These are phyloP conservation scores for Agonopterix alstromeriana DNA, from an alignment of 2,888 invertebrate species.

Conservation along the genomic window DNA sequence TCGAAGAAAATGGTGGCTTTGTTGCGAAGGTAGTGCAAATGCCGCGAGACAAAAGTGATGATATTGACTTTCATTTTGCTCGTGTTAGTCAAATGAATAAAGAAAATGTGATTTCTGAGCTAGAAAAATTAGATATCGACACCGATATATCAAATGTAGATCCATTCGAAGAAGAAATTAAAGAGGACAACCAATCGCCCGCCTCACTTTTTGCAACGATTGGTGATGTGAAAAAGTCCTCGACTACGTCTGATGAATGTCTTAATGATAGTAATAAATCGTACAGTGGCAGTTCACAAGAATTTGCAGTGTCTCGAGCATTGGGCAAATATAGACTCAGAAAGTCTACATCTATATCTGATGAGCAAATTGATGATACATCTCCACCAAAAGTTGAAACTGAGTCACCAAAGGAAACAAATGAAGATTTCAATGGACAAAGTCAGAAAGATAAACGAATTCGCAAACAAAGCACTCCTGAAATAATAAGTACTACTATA, in stretches of 20 bases:
- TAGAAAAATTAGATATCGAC: conserved; percentile 75
- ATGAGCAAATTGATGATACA: conserved; percentile 79
- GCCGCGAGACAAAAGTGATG: conserved; percentile 68
- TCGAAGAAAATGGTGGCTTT: conserved; percentile 52
- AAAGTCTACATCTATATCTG: conserved; percentile 83
- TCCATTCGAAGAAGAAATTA: conserved; percentile 77
- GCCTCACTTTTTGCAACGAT: conserved; percentile 84
- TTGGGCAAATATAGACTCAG: conserved; percentile 86
- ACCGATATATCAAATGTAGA: conserved; percentile 78
- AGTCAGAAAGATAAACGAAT: conserved; percentile 43
- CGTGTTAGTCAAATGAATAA: conserved; percentile 74
- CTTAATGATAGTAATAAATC: conserved; percentile 72
- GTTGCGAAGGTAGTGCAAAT: conserved; percentile 29
- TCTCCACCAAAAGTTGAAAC: conserved; percentile 52
- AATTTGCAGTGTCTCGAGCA: conserved; percentile 89
- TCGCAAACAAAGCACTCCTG: conserved; percentile 51
- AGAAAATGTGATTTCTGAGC: conserved; percentile 54
- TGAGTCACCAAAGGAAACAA: conserved; percentile 34
- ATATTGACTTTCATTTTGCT: conserved; percentile 71
- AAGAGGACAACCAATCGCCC: conserved; percentile 79
- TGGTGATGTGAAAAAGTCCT: conserved; percentile 82
- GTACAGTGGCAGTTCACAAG: conserved; percentile 83
- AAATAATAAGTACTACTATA: conserved; percentile 48
- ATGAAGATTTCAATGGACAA: conserved; percentile 27
- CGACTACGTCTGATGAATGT: conserved; percentile 77